These are phyloP conservation scores for Xerus rutilus DNA, from an alignment of 2,797 vertebrate genomes.

Conservation along the genomic window DNA sequence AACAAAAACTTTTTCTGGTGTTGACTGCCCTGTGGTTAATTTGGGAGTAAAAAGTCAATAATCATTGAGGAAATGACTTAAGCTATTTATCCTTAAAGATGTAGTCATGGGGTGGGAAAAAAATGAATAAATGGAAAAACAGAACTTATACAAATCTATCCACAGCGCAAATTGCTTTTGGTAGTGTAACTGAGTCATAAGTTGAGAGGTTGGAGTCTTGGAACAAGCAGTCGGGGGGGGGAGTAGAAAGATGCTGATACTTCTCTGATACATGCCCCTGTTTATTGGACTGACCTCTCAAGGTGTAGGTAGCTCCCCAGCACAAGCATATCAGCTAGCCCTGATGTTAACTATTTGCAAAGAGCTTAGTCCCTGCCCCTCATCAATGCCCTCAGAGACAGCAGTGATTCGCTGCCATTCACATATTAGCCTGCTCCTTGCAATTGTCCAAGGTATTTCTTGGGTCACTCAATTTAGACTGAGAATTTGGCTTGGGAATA, in stretches of 20 bases:
- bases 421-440: neutral
- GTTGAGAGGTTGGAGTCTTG: neutral
- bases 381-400: neutral
- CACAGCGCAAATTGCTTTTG: neutral
- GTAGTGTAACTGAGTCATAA: neutral
- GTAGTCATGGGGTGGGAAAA: neutral
- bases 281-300: neutral
- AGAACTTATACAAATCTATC: neutral
- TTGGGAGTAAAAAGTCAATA: neutral
- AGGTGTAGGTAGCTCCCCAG: neutral
- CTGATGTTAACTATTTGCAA: neutral
- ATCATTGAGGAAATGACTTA: neutral
- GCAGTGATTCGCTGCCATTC: neutral
- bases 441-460: constrained; percentile 5
- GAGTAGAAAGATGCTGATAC: neutral
- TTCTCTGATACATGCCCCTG: neutral
- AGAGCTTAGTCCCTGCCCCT: neutral
- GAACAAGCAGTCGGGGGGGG: neutral
- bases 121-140: neutral
- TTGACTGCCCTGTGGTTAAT: neutral
- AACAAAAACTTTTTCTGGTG: neutral
- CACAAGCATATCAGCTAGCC: neutral
- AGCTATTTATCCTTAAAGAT: neutral
- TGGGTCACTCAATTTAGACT: constrained; percentile 49
- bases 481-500: constrained; percentile 55